A percentile compares a stretch with the other conserved stretches of the same genome.
These are phyloP conservation scores for Sylvicola fuscatus DNA, from an alignment of 2,888 invertebrate genomes.

Conservation along the genomic window DNA sequence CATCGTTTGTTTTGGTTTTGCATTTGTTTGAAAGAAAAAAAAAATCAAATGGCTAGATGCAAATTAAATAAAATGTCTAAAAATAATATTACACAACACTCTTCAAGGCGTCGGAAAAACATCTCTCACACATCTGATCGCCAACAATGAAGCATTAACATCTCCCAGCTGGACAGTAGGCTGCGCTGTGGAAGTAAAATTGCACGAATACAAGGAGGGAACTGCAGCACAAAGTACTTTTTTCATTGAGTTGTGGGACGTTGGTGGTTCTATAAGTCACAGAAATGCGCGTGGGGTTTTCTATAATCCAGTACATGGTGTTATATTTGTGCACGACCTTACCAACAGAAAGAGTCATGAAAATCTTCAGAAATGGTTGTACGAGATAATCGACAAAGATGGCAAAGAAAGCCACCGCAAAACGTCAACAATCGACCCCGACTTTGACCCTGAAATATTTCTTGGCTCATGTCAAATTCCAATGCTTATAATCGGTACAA, in stretches of 20 bases:
- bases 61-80: too few relatives aligned
- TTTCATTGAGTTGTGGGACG: slow-evolving; percentile 92
- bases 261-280: slow-evolving; percentile 88
- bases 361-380: slow-evolving; percentile 82
- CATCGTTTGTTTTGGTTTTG: too few relatives aligned
- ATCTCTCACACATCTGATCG: slow-evolving; percentile 77
- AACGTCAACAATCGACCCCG: slow-evolving; percentile 17
- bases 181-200: slow-evolving; percentile 84
- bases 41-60: too few relatives aligned
- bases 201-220: slow-evolving; percentile 88
- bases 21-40: too few relatives aligned
- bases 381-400: slow-evolving; percentile 69
- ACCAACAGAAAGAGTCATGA: slow-evolving; percentile 91
- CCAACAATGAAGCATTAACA: slow-evolving; percentile 63
- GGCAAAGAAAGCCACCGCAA: slow-evolving; percentile 24
- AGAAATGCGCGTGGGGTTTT: slow-evolving; percentile 85
- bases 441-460: slow-evolving; percentile 71
- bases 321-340: slow-evolving; percentile 91
- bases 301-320: slow-evolving; percentile 86
- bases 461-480: slow-evolving; percentile 65
- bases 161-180: slow-evolving; percentile 94
- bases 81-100: too few relatives aligned
- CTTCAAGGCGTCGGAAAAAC: slow-evolving; percentile 87
- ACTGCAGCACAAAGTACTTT: slow-evolving; percentile 77
- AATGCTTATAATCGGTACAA: slow-evolving; percentile 85